These are phyloP conservation scores for Cotesia congregata DNA, from an alignment of 2,888 invertebrate genomes.

Conservation along the genomic window DNA sequence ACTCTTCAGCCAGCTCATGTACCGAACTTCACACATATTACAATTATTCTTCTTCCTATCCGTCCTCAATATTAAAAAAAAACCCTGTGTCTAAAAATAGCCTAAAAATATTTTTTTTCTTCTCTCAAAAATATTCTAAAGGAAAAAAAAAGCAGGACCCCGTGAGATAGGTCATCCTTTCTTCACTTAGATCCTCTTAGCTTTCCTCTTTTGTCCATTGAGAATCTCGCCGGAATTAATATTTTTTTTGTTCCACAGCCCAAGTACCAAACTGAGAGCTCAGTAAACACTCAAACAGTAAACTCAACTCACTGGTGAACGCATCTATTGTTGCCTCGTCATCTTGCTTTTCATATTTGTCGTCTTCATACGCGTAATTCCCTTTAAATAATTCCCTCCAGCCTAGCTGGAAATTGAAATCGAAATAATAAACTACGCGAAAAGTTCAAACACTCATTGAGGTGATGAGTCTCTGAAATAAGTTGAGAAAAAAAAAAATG, in stretches of 20 bases:
- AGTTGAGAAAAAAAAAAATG: background rate
- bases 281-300: conserved; percentile 64
- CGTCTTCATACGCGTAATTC: conserved; percentile 15
- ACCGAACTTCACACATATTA: too few relatives aligned
- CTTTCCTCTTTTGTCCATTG: background rate
- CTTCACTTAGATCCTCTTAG: conserved; percentile 49
- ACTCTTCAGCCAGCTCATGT: too few relatives aligned
- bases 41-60: too few relatives aligned
- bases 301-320: conserved; percentile 51
- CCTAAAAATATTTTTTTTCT: conserved; percentile 20
- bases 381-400: conserved; percentile 42
- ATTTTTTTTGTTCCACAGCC: conserved; percentile 32
- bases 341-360: conserved; percentile 51
- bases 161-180: conserved; percentile 66
- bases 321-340: conserved; percentile 65
- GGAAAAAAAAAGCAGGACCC: conserved; percentile 20
- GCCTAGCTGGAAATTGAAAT: conserved; percentile 53
- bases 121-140: background rate
- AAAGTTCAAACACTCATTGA: conserved; percentile 18
- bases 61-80: too few relatives aligned
- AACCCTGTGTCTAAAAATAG: too few relatives aligned
- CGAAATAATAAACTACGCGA: background rate
- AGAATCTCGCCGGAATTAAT: conserved; percentile 33
- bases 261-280: conserved; percentile 61
- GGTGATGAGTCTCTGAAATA: background rate